Evolutionary conservation across 1,140 invertebrate species (phyloP).

Genomic region (Camponotus pennsylvanicus): DNA sequence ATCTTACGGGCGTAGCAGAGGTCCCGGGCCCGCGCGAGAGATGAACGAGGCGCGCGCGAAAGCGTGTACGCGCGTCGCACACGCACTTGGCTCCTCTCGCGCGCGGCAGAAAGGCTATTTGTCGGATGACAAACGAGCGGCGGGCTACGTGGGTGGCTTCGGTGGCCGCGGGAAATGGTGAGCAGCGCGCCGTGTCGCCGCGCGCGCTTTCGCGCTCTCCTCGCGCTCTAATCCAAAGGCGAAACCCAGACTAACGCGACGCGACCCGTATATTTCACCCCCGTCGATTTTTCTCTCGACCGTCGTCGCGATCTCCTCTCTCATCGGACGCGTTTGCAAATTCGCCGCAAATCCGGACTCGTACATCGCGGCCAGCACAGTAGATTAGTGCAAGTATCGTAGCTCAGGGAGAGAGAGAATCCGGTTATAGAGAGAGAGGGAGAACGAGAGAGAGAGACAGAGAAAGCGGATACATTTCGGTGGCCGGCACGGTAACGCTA

Average conservation of each 20-base stretch:
- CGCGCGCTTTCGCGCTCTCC: conserved; percentile 80
- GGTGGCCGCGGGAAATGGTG: conserved; percentile 84
- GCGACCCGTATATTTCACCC: not conserved
- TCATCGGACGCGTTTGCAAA: not conserved
- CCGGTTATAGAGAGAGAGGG: no score
- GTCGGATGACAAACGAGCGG: conserved; percentile 86
- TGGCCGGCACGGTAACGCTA: conserved; percentile 71
- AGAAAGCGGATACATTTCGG: conserved; percentile 79
- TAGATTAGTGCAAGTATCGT: conserved; percentile 82
- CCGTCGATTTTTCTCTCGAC: conserved; percentile 43
- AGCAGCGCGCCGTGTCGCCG: conserved; percentile 85
- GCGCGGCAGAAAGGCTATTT: conserved; percentile 82
- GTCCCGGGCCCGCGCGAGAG: conserved; percentile 45
- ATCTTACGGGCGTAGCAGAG: conserved; percentile 61
- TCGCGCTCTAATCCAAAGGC: conserved; percentile 76
- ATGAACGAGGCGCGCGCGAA: conserved; percentile 55
- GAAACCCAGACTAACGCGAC: conserved; percentile 51
- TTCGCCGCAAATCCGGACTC: conserved; percentile 71
- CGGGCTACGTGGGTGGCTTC: conserved; percentile 85
- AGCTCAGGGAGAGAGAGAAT: conserved; percentile 63
- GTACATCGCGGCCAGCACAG: conserved; percentile 70
- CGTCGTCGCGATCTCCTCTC: conserved; percentile 21
- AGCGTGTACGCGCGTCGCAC: conserved; percentile 66
- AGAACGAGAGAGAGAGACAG: no score
- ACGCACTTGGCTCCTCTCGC: conserved; percentile 72